Evolutionary conservation across 2,888 invertebrate genomes (phyloP).

Genomic region (Brenthis hecate): DNA sequence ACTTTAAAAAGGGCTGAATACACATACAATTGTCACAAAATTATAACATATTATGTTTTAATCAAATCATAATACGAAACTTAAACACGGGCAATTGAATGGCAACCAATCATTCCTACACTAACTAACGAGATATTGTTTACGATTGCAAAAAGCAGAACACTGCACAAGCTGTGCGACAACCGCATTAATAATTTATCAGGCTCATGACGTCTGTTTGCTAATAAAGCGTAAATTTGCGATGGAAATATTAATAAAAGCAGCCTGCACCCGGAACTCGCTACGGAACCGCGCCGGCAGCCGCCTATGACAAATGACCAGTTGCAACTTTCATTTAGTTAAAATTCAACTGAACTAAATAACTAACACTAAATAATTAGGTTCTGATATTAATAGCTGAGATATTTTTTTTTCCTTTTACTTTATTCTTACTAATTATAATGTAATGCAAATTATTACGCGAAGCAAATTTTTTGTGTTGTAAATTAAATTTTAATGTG

Average conservation of each 20-base stretch:
- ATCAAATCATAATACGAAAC: neutral
- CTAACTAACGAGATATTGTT: slow-evolving; percentile 34
- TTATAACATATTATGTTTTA: neutral
- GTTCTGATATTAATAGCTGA: slow-evolving; percentile 1
- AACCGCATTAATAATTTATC: slow-evolving; percentile 82
- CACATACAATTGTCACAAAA: too few species aligned
- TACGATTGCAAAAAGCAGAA: slow-evolving; percentile 59
- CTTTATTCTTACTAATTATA: neutral
- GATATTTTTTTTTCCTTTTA: neutral
- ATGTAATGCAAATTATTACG: too few species aligned
- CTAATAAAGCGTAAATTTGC: slow-evolving; percentile 81
- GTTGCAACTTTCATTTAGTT: slow-evolving; percentile 74
- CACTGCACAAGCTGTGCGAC: slow-evolving; percentile 68
- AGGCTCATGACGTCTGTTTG: slow-evolving; percentile 81
- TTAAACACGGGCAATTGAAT: slow-evolving; percentile 20
- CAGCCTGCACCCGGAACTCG: slow-evolving; percentile 72
- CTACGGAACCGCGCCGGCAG: slow-evolving; percentile 57
- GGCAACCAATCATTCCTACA: slow-evolving; percentile 26
- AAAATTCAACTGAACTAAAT: slow-evolving; percentile 64
- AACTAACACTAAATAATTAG: slow-evolving; percentile 13
- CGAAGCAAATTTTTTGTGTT: too few species aligned
- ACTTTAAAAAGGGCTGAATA: too few species aligned
- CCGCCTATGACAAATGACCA: slow-evolving; percentile 76
- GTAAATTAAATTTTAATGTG: too few species aligned
- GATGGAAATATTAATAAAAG: slow-evolving; percentile 82